These are phyloP conservation scores for Leptosomus discolor DNA, from an alignment of 2,113 vertebrate genomes.

Conservation along the genomic window DNA sequence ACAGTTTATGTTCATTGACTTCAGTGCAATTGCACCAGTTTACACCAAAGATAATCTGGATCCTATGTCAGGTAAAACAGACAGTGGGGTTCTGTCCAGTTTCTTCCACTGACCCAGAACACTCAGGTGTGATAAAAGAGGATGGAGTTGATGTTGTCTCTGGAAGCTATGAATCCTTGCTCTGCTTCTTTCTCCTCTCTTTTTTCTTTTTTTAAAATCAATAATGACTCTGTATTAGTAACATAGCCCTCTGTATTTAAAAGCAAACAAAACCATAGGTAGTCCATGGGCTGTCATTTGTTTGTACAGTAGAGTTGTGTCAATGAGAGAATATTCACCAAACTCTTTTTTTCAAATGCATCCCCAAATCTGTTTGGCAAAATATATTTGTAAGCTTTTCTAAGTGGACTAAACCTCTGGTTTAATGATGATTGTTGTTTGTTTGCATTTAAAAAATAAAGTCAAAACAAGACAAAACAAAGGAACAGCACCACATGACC, in stretches of 20 bases:
- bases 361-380: constrained; percentile 1
- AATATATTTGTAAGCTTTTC: not conserved
- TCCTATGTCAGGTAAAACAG: not conserved
- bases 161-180: not conserved
- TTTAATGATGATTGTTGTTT: not conserved
- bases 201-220: not conserved
- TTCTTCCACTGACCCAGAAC: not conserved
- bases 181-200: not conserved
- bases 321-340: not conserved
- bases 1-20: not conserved
- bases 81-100: not conserved
- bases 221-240: not conserved
- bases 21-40: not conserved
- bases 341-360: constrained; percentile 22
- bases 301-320: not conserved
- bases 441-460: not conserved
- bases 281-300: not conserved
- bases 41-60: not conserved
- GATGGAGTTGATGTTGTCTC: not conserved
- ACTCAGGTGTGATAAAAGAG: not conserved
- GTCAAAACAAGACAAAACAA: not conserved
- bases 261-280: not conserved
- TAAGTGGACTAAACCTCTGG: not conserved
- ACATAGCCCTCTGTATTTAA: not conserved
- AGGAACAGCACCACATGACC: not conserved